phyloP scores from a whole-genome alignment of 2,113 vertebrate species.

The Hiodon tergisus region DNA sequence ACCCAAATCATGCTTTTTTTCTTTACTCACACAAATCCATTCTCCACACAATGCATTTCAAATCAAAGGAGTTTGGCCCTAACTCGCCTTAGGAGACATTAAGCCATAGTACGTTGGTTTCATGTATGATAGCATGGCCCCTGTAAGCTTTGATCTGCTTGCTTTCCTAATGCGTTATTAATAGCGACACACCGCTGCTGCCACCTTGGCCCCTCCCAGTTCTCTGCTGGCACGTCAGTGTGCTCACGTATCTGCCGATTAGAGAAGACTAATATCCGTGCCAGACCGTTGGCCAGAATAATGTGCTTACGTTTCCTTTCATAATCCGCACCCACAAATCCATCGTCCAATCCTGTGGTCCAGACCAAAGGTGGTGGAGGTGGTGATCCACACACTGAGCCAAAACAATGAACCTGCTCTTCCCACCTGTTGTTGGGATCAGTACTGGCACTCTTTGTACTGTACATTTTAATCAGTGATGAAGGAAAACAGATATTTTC shows the following conservation, averaged over 20 bases:
- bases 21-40: conserved; percentile 65
- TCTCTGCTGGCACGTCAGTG: conserved; percentile 14
- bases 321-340: background rate
- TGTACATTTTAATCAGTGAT: background rate
- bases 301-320: background rate
- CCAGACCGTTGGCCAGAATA: background rate
- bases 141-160: conserved; percentile 68
- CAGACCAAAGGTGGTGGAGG: no score
- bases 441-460: background rate
- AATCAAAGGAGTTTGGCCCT: conserved; percentile 67
- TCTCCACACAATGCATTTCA: conserved; percentile 72
- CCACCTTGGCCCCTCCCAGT: conserved; percentile 38
- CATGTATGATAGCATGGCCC: conserved; percentile 66
- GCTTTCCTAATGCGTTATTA: conserved; percentile 68
- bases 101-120: conserved; percentile 69
- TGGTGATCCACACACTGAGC: background rate
- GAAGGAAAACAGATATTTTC: background rate
- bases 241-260: background rate
- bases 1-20: conserved; percentile 45
- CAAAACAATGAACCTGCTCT: background rate
- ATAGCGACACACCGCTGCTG: conserved; percentile 55
- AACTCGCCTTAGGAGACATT: conserved; percentile 71
- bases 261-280: background rate
- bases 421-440: background rate
- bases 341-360: no score